Evolutionary conservation across 2,888 invertebrate species (phyloP).

Genomic region (Steinernema carpocapsae): DNA sequence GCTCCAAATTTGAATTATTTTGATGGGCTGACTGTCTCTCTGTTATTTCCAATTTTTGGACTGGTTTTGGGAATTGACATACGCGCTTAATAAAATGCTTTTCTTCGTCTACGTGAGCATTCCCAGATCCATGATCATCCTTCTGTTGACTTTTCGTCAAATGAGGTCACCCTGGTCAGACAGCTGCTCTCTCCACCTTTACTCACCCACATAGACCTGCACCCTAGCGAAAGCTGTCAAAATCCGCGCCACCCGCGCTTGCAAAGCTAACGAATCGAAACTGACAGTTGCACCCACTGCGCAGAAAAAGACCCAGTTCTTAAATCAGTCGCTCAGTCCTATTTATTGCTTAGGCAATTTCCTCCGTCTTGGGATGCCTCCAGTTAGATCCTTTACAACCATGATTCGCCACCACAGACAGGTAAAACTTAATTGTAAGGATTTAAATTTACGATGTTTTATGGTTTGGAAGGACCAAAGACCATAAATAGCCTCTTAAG

Average conservation of each 20-base stretch:
- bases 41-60: too few species aligned
- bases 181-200: background rate
- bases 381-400: background rate
- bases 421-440: background rate
- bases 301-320: conserved; percentile 20
- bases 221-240: conserved; percentile 12
- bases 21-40: too few species aligned
- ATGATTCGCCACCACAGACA: conserved; percentile 20
- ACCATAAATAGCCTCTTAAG: too few species aligned
- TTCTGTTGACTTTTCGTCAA: background rate
- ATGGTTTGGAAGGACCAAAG: too few species aligned
- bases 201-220: background rate
- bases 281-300: conserved; percentile 8
- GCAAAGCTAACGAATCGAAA: background rate
- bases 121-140: background rate
- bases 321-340: background rate
- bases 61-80: too few species aligned
- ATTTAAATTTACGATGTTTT: too few species aligned
- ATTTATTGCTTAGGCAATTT: background rate
- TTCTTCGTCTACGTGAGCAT: too few species aligned
- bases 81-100: too few species aligned
- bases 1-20: too few species aligned
- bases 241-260: conserved; percentile 7
- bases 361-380: background rate
- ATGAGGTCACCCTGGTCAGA: background rate